These are phyloP conservation scores for Ctenoplectra terminalis DNA, from an alignment of 1,140 invertebrate genomes.

Conservation along the genomic window DNA sequence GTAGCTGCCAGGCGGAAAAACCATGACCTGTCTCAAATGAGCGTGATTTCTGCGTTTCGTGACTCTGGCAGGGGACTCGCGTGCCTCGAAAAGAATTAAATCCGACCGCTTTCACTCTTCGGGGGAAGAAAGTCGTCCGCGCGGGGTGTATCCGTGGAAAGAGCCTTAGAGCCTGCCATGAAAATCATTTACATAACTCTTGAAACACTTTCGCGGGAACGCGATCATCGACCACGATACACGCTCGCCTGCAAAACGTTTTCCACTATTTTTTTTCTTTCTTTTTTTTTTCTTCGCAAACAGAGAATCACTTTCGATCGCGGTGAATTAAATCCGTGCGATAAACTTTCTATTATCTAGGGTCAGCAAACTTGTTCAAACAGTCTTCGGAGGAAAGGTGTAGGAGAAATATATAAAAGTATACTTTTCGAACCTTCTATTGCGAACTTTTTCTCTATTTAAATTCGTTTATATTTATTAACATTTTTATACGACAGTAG, in stretches of 20 bases:
- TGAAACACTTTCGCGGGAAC: slow-evolving; percentile 18
- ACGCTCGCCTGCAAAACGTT: neutral
- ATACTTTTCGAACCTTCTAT: too few relatives aligned
- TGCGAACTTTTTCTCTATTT: too few relatives aligned
- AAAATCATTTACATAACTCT: neutral
- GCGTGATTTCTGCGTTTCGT: slow-evolving; percentile 14
- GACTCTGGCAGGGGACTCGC: neutral
- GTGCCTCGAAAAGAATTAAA: slow-evolving; percentile 7
- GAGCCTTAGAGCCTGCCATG: neutral
- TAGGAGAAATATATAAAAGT: too few relatives aligned
- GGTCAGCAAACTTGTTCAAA: neutral
- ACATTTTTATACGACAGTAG: too few relatives aligned
- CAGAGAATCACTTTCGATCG: neutral
- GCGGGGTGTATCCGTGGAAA: neutral
- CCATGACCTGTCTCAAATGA: slow-evolving; percentile 78
- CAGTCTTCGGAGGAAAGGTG: too few relatives aligned
- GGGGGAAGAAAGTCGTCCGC: slow-evolving; percentile 14
- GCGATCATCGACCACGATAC: neutral
- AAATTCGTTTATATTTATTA: too few relatives aligned
- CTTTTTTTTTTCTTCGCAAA: neutral
- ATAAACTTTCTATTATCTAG: neutral
- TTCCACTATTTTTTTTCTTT: neutral
- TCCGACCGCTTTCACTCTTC: slow-evolving; percentile 35
- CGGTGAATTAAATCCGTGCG: neutral
- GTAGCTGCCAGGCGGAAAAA: slow-evolving; percentile 27